Conservation (phyloP, 2,797 vertebrate species). For the Astyanax mexicanus region DNA sequence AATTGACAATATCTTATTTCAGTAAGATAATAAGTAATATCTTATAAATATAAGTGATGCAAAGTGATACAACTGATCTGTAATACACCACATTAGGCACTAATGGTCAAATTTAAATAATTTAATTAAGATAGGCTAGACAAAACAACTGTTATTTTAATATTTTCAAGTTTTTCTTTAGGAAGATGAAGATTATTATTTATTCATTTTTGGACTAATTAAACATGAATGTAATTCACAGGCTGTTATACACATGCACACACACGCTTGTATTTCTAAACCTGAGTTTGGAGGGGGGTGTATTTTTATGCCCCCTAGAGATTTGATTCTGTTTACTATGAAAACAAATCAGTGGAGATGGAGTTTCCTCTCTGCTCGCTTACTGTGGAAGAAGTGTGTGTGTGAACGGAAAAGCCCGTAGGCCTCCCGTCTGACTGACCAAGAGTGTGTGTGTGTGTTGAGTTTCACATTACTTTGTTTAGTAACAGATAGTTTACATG, state of each 20-base stretch:
- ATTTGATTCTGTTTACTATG: slow-evolving; percentile 48
- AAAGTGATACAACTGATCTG: too few species aligned
- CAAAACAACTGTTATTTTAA: too few species aligned
- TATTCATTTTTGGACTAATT: too few species aligned
- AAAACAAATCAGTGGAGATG: slow-evolving; percentile 64
- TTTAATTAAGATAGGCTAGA: too few species aligned
- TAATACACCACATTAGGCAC: too few species aligned
- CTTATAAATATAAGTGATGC: too few species aligned
- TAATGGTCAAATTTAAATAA: too few species aligned
- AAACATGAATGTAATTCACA: neutral
- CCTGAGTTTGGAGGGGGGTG: slow-evolving; percentile 47
- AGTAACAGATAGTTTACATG: neutral
- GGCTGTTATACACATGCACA: neutral
- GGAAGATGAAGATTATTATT: too few species aligned
- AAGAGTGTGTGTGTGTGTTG: slow-evolving; percentile 8
- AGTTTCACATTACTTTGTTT: neutral
- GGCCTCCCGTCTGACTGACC: too few species aligned
- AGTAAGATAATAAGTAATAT: too few species aligned
- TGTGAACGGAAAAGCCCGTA: neutral
- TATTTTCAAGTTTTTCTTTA: too few species aligned
- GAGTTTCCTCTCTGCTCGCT: slow-evolving; percentile 71
- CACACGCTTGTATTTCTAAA: neutral
- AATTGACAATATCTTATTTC: too few species aligned
- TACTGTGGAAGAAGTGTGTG: neutral
- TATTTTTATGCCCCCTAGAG: slow-evolving; percentile 16